Base-by-base conservation (phyloP, 2,797 vertebrate species). In the Xenopus petersii region DNA sequence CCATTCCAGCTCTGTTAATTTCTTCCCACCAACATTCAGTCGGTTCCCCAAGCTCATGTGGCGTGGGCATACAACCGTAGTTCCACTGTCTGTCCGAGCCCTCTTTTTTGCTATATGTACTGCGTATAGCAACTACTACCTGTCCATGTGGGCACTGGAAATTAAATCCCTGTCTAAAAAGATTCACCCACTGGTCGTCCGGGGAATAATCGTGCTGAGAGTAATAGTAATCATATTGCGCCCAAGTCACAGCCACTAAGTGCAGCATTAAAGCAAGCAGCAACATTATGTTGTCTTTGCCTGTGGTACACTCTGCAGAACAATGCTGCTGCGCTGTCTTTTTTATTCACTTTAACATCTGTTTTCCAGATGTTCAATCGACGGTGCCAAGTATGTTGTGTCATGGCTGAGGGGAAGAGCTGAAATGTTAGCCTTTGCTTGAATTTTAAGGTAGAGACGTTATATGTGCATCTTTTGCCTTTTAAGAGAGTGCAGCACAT, bases 21-120 rank as follows among this genome's bases (percentile, higher is more conserved):
- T 99, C 98, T 73, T 99, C 98, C 98, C 98, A 99, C 97, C 97
- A 99, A 91, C 98, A 99, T 85, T 98, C 97, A 2, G 90, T 93
- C 75, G 93, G 94, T 82, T 95, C 90, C 59, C 96, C 97, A 3
- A 98, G 88, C 71, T 81, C 89, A 70, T 91, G 88, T 1, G 95
- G 90, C 0, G 94, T 94, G 0, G 90, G 91, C 92, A 96, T 94
- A 83, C 97, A 99, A 76, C 94, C 97, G 1, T 96, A 99, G 65
- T 92, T 90, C 97, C 97, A 99, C 67, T 94, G 78, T 80, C 97
- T 93, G 86, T 99, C 97, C 0, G 91, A 93, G 16, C 97, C 98
- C 21, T 98, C 94, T 33, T 87, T 82, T 83, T 94, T 93, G 78
- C 85, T 95, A 84, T 92, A 99, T 85, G 92, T 94, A 81, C 98